These are phyloP conservation scores for Bursaphelenchus okinawaensis DNA, from an alignment of 2,888 invertebrate species.

Conservation along the genomic window DNA sequence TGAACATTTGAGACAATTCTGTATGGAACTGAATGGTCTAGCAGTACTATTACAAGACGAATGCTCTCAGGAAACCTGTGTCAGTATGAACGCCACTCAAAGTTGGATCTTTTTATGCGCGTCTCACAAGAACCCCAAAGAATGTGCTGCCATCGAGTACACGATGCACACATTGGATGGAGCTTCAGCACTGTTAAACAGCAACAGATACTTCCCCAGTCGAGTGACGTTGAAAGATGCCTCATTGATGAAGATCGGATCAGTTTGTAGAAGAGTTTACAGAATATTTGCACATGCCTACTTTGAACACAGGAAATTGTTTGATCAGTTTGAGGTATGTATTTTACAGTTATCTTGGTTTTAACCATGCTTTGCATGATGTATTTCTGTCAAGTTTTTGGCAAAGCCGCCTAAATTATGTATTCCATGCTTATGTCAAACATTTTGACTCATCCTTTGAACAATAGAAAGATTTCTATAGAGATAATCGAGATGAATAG, in stretches of 20 bases:
- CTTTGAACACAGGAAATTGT: slow-evolving; percentile 91
- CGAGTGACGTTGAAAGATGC: slow-evolving; percentile 97
- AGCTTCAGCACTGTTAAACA: slow-evolving; percentile 93
- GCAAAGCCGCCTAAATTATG: neutral
- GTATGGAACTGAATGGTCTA: slow-evolving; percentile 97
- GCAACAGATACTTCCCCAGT: slow-evolving; percentile 99
- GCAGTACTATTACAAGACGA: slow-evolving; percentile 90
- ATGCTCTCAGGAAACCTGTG: slow-evolving; percentile 92
- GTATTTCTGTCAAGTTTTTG: neutral
- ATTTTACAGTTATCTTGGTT: neutral
- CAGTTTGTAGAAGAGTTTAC: slow-evolving; percentile 94
- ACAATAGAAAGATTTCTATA: neutral
- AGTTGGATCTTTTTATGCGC: slow-evolving; percentile 99
- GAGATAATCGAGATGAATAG: no score
- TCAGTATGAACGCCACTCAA: slow-evolving; percentile 99
- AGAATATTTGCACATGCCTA: slow-evolving; percentile 99
- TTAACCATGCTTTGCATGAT: neutral
- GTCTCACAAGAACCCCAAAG: slow-evolving; percentile 98
- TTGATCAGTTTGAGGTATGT: slow-evolving; percentile 91
- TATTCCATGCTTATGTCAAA: neutral
- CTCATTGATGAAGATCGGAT: slow-evolving; percentile 93
- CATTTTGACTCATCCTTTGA: no score
- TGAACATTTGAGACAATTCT: slow-evolving; percentile 96
- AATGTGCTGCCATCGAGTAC: slow-evolving; percentile 98
- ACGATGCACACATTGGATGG: slow-evolving; percentile 69